Conservation (phyloP, 2,797 vertebrate genomes). For the Pagetopsis macropterus region DNA sequence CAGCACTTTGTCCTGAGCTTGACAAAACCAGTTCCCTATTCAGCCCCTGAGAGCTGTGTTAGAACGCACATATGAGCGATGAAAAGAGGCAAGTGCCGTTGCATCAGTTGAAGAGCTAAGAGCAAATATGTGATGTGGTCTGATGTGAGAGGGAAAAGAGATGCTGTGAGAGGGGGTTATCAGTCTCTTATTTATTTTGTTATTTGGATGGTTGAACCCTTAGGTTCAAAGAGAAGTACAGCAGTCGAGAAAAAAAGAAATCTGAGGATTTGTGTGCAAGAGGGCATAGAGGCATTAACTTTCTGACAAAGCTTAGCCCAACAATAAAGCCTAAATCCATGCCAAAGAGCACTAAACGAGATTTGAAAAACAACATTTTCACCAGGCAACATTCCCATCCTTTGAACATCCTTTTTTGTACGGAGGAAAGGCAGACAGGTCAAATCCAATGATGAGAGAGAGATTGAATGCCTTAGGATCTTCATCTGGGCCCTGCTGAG, state of each 20-base stretch:
- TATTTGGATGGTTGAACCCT: conserved; percentile 49
- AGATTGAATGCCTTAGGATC: conserved; percentile 39
- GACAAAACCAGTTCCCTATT: conserved; percentile 56
- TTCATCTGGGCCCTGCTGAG: conserved; percentile 35
- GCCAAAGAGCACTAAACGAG: conserved; percentile 63
- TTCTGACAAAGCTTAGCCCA: conserved; percentile 69
- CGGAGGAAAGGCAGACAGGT: conserved; percentile 35
- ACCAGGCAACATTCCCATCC: conserved; percentile 35
- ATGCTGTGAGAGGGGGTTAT: conserved; percentile 31
- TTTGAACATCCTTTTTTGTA: conserved; percentile 19
- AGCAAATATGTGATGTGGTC: conserved; percentile 31
- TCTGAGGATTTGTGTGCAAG: conserved; percentile 67
- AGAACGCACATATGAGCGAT: conserved; percentile 24
- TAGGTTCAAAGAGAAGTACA: conserved; percentile 62
- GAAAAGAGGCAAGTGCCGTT: conserved; percentile 26
- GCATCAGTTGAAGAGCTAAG: conserved; percentile 15
- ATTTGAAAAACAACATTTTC: conserved; percentile 66
- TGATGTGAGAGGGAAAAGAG: conserved; percentile 25
- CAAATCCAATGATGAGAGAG: conserved; percentile 39
- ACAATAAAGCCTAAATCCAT: conserved; percentile 73
- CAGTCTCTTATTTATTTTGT: conserved; percentile 58
- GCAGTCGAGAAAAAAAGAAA: conserved; percentile 38
- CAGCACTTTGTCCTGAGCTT: conserved; percentile 52
- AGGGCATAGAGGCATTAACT: conserved; percentile 70
- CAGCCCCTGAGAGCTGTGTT: conserved; percentile 16